Evolutionary conservation across 1,140 invertebrate species (phyloP).

Genomic region (Drosophila simulans): DNA sequence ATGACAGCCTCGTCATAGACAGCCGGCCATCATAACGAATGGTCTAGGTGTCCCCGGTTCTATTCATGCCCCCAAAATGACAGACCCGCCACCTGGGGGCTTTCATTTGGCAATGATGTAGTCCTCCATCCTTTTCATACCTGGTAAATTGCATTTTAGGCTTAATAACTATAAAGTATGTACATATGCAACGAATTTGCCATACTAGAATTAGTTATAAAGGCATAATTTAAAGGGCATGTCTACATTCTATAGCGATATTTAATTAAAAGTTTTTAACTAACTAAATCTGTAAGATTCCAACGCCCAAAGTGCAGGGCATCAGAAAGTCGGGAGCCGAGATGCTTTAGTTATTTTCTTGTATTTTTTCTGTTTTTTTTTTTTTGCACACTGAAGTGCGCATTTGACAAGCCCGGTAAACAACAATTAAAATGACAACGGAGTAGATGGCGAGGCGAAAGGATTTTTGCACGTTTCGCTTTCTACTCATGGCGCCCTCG

Average conservation of each 20-base stretch:
- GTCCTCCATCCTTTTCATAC: not conserved
- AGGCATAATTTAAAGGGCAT: no score
- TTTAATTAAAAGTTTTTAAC: no score
- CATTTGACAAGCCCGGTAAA: slow-evolving; percentile 81
- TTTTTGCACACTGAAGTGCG: slow-evolving; percentile 49
- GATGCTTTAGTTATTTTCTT: not conserved
- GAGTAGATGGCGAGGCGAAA: slow-evolving; percentile 51
- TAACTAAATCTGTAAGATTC: no score
- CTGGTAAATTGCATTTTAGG: not conserved
- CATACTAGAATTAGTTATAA: no score
- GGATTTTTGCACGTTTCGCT: slow-evolving; percentile 61
- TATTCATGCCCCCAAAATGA: not conserved
- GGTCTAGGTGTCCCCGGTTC: slow-evolving; percentile 34
- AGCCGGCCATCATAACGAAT: slow-evolving; percentile 75
- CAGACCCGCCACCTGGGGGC: slow-evolving; percentile 2
- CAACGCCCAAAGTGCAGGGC: not conserved
- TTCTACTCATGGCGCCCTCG: slow-evolving; percentile 23
- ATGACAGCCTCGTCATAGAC: slow-evolving; percentile 77
- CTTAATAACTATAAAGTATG: not conserved
- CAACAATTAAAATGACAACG: slow-evolving; percentile 83
- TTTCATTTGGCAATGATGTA: not conserved
- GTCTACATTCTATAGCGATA: no score
- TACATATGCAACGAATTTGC: no score
- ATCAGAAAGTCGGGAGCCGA: not conserved
- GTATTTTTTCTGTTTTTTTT: not conserved